Conservation (phyloP, 2,797 vertebrate species). For the Euthynnus affinis region DNA sequence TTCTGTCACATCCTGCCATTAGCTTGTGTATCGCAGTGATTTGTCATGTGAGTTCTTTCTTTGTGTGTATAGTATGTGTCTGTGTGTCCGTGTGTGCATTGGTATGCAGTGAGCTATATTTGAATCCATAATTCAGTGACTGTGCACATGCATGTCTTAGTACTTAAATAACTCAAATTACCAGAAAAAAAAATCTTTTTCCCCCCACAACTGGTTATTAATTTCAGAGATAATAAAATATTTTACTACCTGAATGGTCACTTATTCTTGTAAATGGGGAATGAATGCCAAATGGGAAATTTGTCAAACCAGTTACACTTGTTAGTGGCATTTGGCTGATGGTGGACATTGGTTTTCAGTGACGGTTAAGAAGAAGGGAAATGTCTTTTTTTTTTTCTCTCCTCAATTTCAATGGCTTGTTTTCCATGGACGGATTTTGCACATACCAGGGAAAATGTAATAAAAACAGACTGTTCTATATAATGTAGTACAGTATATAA, state of each 20-base stretch:
- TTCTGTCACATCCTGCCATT: constrained; percentile 70
- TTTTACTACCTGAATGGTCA: constrained; percentile 48
- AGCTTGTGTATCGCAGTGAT: constrained; percentile 57
- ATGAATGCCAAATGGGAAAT: constrained; percentile 48
- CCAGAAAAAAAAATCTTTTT: constrained; percentile 2
- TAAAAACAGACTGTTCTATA: constrained; percentile 4
- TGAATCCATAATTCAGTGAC: constrained; percentile 32
- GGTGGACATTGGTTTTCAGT: not conserved
- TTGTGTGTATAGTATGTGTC: constrained; percentile 7
- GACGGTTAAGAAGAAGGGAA: not conserved
- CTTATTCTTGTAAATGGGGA: constrained; percentile 38
- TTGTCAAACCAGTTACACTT: constrained; percentile 40
- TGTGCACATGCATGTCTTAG: constrained; percentile 6
- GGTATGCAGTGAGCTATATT: constrained; percentile 16
- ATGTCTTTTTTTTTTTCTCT: not conserved
- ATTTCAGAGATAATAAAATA: constrained; percentile 51
- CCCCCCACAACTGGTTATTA: constrained; percentile 28
- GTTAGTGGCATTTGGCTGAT: constrained; percentile 28
- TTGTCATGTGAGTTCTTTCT: constrained; percentile 38
- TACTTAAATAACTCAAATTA: constrained; percentile 47
- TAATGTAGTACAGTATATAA: constrained; percentile 9
- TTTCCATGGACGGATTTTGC: constrained; percentile 10
- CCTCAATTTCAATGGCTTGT: not conserved
- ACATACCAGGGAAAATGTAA: not conserved
- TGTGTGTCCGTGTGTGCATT: constrained; percentile 4